Base-by-base conservation (phyloP, 2,888 invertebrate species). In the Drosophila mimetica region DNA sequence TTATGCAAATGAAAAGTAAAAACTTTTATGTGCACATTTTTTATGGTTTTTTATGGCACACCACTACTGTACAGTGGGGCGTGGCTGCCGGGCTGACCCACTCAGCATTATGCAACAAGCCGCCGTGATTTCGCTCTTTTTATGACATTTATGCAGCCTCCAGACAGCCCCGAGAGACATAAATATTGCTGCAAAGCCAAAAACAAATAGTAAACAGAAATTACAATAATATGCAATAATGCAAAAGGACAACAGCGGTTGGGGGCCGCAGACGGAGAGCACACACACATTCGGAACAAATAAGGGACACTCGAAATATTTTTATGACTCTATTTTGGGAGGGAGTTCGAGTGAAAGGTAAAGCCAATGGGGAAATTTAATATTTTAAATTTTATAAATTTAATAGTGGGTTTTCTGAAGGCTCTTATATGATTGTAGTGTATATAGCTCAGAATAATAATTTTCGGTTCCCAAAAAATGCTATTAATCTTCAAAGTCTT, bases 151-250 rank as follows among this genome's bases (percentile, higher is more conserved):
- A 44, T 66, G 50, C 51, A 53, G 37, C 41, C 63, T 61, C 52
- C 46, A 37, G 48, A 47, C 53, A 44, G 20, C 41, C 28, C 39
- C 42, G 18, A 20, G 25, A 58, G 44, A 18, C 76, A 83, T 86
- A 83, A 82, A 87, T 87, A 80, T 80, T 77, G 75, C 79, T 63
- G 73, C 72, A 82, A 85, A 85, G 79, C 87, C 86, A 73, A 83
- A 85, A 83, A 85, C 85, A 85, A 85, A 85, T 87, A 80, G 83
- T 77, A 82, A 80, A 86, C 84, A 86, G 78, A 80, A 85, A 85
- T 87, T 85, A 83, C 80, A 80, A 85, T 85, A 85, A 87, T 80
- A 87, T 79, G 83, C 79, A 86, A 84, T 86, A 86, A 80, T 81
- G 84, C 86, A 82, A 79, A 84, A 81, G 83, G 79, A 76, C 86